Evolutionary conservation across 2,113 vertebrate genomes (phyloP).

Genomic region (Rhinoderma darwinii): DNA sequence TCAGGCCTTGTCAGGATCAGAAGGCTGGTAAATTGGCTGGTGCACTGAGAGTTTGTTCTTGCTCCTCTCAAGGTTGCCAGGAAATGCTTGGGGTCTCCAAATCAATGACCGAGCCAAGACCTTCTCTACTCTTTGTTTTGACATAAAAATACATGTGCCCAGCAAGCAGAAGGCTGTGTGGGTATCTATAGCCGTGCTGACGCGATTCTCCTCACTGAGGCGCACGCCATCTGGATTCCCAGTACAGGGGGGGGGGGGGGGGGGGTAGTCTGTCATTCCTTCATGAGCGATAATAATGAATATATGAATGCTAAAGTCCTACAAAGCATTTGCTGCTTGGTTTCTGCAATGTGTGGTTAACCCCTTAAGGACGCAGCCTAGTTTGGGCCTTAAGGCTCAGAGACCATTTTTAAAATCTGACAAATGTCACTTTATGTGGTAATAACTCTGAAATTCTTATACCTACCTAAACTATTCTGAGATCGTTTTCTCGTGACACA

Average conservation of each 20-base stretch:
- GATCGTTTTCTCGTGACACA: too few relatives aligned
- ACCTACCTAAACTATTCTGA: too few relatives aligned
- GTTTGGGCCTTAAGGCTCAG: too few relatives aligned
- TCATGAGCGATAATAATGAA: background rate
- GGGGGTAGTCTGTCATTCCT: slow-evolving; percentile 3
- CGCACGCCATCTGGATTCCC: slow-evolving; percentile 33
- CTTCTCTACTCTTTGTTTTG: slow-evolving; percentile 32
- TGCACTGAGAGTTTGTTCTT: slow-evolving; percentile 6
- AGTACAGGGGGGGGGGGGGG: slow-evolving; percentile 13
- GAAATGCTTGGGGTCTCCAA: slow-evolving; percentile 18
- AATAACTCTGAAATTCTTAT: too few relatives aligned
- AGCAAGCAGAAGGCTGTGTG: background rate
- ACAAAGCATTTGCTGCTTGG: background rate
- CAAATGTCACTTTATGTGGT: too few relatives aligned
- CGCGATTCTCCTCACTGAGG: background rate
- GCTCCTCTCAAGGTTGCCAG: background rate
- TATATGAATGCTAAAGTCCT: background rate
- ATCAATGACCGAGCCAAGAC: slow-evolving; percentile 35
- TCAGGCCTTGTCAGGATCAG: background rate
- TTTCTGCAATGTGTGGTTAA: background rate
- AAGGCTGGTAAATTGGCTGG: background rate
- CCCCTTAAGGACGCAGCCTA: too few relatives aligned
- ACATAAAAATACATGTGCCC: slow-evolving; percentile 28
- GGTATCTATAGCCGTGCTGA: slow-evolving; percentile 32
- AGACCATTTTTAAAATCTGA: too few relatives aligned